phyloP scores from a whole-genome alignment of 2,113 vertebrate genomes.

The Leptobrachium ailaonicum region DNA sequence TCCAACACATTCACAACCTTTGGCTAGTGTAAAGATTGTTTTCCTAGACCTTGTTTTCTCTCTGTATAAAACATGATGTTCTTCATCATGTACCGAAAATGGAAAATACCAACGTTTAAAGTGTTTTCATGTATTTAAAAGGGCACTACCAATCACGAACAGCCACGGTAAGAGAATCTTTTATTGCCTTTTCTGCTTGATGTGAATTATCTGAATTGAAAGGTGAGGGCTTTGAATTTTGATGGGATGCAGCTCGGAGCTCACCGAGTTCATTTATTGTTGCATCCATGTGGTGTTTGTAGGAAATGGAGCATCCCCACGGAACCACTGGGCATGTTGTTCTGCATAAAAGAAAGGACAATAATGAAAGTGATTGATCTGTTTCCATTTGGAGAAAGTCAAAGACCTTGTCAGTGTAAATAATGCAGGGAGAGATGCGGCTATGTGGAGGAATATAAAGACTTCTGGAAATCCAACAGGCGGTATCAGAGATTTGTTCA shows the following conservation, averaged over 20 bases:
- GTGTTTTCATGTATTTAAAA: neutral
- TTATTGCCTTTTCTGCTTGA: neutral
- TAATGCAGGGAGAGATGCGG: too few relatives aligned
- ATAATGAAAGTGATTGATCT: neutral
- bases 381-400: neutral
- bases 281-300: too few relatives aligned
- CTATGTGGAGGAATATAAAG: too few relatives aligned
- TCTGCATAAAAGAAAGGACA: too few relatives aligned
- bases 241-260: too few relatives aligned
- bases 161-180: accelerated
- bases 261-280: too few relatives aligned
- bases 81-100: neutral
- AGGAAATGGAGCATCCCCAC: too few relatives aligned
- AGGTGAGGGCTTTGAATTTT: neutral
- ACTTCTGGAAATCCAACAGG: too few relatives aligned
- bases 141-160: neutral
- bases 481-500: too few relatives aligned
- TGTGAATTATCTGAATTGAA: neutral
- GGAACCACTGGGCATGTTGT: too few relatives aligned
- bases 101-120: neutral
- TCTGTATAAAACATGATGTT: neutral
- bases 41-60: neutral
- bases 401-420: neutral
- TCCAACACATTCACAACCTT: too few relatives aligned
- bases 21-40: too few relatives aligned